phyloP scores from a whole-genome alignment of 2,113 vertebrate species.

The Physeter macrocephalus region DNA sequence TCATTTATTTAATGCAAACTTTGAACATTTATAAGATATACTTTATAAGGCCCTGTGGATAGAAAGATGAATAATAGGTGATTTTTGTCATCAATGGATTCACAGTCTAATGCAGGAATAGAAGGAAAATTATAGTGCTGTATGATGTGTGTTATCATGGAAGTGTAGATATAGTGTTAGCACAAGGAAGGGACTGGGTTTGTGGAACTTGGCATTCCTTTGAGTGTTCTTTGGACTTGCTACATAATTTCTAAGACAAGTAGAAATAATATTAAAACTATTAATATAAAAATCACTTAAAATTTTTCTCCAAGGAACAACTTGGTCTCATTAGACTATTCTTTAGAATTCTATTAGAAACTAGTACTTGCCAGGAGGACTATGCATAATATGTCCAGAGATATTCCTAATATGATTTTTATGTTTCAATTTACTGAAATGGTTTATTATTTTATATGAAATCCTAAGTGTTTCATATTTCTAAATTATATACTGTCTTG shows the following conservation, averaged over 20 bases:
- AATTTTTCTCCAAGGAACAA: background rate
- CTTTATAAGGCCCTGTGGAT: background rate
- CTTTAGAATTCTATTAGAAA: background rate
- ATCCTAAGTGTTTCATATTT: background rate
- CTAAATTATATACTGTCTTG: background rate
- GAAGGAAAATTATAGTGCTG: background rate
- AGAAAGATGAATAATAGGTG: background rate
- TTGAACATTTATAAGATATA: background rate
- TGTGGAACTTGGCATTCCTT: background rate
- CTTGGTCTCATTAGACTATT: background rate
- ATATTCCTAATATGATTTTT: background rate
- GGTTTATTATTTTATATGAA: background rate
- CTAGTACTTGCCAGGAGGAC: background rate
- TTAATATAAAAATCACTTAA: background rate
- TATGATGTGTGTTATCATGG: background rate
- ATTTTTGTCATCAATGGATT: background rate
- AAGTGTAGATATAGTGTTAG: background rate
- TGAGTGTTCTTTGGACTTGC: background rate
- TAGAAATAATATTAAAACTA: background rate
- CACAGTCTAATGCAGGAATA: background rate
- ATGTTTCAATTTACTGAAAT: background rate
- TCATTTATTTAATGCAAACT: background rate
- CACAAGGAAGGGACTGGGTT: background rate
- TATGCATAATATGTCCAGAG: background rate
- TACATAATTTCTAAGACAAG: background rate